These are phyloP conservation scores for Orcinus orca DNA, from an alignment of 2,113 vertebrate genomes.

Conservation along the genomic window DNA sequence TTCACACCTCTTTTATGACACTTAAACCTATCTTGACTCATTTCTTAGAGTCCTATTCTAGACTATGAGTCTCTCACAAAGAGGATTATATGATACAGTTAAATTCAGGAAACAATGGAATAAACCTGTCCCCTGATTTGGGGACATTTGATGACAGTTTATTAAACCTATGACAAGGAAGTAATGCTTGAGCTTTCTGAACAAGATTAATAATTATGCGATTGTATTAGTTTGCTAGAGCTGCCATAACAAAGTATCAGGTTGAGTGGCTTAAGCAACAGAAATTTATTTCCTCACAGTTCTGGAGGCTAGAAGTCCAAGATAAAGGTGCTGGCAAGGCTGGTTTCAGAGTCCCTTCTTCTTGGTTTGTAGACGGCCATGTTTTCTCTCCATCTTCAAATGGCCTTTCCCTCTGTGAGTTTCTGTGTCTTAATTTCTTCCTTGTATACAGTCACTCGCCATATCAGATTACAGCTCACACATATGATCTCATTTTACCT, in stretches of 20 bases:
- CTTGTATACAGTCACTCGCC: not conserved
- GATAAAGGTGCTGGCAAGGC: not conserved
- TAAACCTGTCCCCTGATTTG: too few species aligned
- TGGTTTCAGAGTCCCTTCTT: not conserved
- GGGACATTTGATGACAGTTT: not conserved
- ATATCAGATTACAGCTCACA: not conserved
- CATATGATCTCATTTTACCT: not conserved
- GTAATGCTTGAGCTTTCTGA: not conserved
- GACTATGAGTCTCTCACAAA: not conserved
- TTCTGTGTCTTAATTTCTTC: not conserved
- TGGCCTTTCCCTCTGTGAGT: not conserved
- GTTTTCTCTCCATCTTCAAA: not conserved
- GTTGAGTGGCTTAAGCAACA: not conserved
- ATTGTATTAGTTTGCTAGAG: not conserved
- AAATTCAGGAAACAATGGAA: not conserved
- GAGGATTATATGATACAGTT: not conserved
- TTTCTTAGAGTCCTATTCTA: not conserved
- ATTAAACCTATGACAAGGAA: not conserved
- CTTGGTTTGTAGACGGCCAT: not conserved
- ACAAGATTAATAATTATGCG: not conserved
- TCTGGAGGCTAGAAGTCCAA: not conserved
- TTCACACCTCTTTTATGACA: too few species aligned
- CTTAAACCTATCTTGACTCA: not conserved
- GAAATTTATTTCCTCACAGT: not conserved
- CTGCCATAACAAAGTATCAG: not conserved